Evolutionary conservation across 1,140 invertebrate genomes (phyloP).

Genomic region (Listronotus bonariensis): DNA sequence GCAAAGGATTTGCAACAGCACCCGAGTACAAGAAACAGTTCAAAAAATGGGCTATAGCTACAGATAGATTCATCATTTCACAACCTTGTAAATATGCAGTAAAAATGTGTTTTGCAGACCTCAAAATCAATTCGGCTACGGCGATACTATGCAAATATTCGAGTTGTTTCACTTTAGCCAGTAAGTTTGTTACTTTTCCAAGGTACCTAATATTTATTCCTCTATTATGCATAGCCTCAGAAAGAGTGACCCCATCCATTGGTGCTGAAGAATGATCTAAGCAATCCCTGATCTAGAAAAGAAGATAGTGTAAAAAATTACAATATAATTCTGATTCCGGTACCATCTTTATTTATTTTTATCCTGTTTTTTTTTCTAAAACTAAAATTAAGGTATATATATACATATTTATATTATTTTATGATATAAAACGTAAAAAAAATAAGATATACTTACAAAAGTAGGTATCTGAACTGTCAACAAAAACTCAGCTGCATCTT

Average conservation of each 20-base stretch:
- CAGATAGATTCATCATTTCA: conserved; percentile 86
- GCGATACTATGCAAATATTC: conserved; percentile 88
- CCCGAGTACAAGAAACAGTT: conserved; percentile 90
- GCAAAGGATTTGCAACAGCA: conserved; percentile 64
- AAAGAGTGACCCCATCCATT: conserved; percentile 94
- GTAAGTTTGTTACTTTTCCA: conserved; percentile 81
- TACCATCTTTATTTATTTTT: no score
- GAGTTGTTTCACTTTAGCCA: conserved; percentile 78
- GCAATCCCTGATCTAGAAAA: conserved; percentile 82
- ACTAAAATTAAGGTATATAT: no score
- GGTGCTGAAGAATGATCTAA: conserved; percentile 89
- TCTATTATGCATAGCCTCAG: conserved; percentile 88
- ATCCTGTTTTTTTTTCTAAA: no score
- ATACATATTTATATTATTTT: no score
- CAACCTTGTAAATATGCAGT: conserved; percentile 88
- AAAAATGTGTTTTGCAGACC: conserved; percentile 93
- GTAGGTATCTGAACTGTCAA: conserved; percentile 91
- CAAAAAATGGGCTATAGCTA: conserved; percentile 91
- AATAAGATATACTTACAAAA: conserved; percentile 71
- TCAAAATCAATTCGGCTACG: conserved; percentile 82
- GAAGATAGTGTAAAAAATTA: conserved; percentile 1
- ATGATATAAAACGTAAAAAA: no score
- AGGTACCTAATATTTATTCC: conserved; percentile 98
- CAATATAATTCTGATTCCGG: no score
- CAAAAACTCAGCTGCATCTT: conserved; percentile 94